These are phyloP conservation scores for Epinotia demarniana DNA, from an alignment of 2,888 invertebrate species.

Conservation along the genomic window DNA sequence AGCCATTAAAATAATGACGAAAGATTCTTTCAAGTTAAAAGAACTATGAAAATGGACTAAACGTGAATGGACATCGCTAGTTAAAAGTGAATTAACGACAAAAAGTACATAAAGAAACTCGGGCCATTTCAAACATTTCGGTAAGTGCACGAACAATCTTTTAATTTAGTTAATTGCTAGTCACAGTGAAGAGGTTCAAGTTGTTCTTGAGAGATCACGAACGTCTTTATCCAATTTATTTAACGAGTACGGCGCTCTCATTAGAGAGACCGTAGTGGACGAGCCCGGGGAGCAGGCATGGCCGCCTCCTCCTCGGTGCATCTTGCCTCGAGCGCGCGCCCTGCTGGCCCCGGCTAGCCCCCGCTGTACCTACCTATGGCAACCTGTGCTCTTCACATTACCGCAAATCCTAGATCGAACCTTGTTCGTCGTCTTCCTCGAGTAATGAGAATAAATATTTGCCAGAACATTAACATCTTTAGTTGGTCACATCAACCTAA, in stretches of 20 bases:
- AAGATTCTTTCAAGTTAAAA: constrained; percentile 45
- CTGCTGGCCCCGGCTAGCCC: constrained; percentile 18
- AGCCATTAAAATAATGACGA: constrained; percentile 50
- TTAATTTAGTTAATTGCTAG: constrained; percentile 84
- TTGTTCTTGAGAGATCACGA: constrained; percentile 83
- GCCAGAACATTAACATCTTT: not conserved
- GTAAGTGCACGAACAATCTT: constrained; percentile 81
- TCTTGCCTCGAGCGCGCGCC: constrained; percentile 58
- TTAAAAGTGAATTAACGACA: constrained; percentile 65
- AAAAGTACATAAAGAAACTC: constrained; percentile 62
- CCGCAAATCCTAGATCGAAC: constrained; percentile 5
- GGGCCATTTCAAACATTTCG: constrained; percentile 69
- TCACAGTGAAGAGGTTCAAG: constrained; percentile 80
- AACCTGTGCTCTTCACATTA: constrained; percentile 12
- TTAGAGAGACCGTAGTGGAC: constrained; percentile 79
- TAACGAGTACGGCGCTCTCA: constrained; percentile 82
- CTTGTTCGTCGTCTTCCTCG: not conserved
- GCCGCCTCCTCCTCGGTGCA: constrained; percentile 63
- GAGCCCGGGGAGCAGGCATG: constrained; percentile 47
- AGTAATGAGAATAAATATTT: constrained; percentile 8
- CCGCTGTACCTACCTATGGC: constrained; percentile 2
- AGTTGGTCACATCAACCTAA: not conserved
- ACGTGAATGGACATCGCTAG: constrained; percentile 49
- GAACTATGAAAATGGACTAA: constrained; percentile 47
- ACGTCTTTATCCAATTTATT: constrained; percentile 85